Evolutionary conservation across 2,797 vertebrate genomes (phyloP).

Genomic region (Xenentodon cancila): DNA sequence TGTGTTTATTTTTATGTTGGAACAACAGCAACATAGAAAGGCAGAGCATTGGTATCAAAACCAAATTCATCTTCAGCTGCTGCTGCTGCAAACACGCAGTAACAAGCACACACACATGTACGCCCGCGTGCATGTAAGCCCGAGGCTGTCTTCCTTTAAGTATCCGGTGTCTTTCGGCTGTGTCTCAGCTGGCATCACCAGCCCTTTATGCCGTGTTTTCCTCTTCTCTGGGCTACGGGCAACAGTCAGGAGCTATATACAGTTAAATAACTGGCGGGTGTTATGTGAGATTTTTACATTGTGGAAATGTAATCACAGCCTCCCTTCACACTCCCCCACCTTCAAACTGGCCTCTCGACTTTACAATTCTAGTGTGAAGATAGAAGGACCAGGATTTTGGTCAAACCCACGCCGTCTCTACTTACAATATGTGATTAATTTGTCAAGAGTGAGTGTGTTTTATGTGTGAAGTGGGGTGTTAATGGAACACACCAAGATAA

Average conservation of each 20-base stretch:
- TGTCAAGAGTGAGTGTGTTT: constrained; percentile 57
- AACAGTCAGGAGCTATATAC: constrained; percentile 59
- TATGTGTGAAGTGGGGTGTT: constrained; percentile 29
- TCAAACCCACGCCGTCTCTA: constrained; percentile 62
- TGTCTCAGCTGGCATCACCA: constrained; percentile 61
- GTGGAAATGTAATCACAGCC: constrained; percentile 57
- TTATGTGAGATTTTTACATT: constrained; percentile 61
- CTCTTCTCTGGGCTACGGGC: constrained; percentile 59
- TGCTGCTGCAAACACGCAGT: constrained; percentile 13
- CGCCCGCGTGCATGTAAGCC: constrained; percentile 40
- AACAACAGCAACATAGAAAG: constrained; percentile 29
- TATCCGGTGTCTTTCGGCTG: constrained; percentile 55
- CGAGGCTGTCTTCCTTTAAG: constrained; percentile 64
- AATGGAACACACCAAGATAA: constrained; percentile 28
- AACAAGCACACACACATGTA: constrained; percentile 28
- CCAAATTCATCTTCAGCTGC: constrained; percentile 53
- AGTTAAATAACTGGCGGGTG: constrained; percentile 45
- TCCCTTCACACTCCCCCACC: constrained; percentile 30
- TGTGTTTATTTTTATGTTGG: constrained; percentile 33
- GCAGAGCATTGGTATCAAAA: constrained; percentile 53
- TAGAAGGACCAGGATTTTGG: constrained; percentile 59
- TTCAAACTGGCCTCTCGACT: constrained; percentile 11
- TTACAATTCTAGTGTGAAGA: constrained; percentile 50
- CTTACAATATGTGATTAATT: constrained; percentile 72
- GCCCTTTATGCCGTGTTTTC: constrained; percentile 61